phyloP scores from a whole-genome alignment of 30 jellyfish, hydroid and myxozoan species.

The Turritopsis rubra region DNA sequence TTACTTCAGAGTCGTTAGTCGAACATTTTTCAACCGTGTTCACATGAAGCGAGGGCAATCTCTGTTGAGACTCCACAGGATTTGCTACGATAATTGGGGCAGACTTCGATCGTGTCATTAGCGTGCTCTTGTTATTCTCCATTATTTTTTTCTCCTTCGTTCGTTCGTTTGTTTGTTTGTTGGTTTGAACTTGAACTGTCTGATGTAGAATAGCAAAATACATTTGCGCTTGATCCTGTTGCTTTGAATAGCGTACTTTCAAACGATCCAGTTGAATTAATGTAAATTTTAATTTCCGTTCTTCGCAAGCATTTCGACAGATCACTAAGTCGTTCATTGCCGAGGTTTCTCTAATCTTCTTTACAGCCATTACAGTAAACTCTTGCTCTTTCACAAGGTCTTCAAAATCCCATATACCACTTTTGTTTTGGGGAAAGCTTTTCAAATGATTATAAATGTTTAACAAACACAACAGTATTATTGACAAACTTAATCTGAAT shows the following conservation, averaged over 20 bases:
- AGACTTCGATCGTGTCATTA: neutral
- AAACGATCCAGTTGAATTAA: neutral
- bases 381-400: neutral
- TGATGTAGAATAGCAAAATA: neutral
- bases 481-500: neutral
- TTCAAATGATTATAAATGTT: neutral
- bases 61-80: neutral
- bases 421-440: no score
- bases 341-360: neutral
- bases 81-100: neutral
- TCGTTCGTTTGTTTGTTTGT: no score
- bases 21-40: neutral
- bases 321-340: neutral
- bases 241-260: neutral
- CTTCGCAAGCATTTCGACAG: constrained; percentile 12
- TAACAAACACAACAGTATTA: neutral
- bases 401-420: neutral
- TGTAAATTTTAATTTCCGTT: neutral
- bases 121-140: no score
- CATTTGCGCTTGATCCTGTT: neutral
- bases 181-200: neutral
- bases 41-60: neutral
- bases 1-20: neutral
- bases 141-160: no score
- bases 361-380: neutral